A percentile compares a stretch with the other conserved stretches of the same genome.
Conservation (phyloP, 2,113 vertebrate genomes). For the Apaloderma vittatum region DNA sequence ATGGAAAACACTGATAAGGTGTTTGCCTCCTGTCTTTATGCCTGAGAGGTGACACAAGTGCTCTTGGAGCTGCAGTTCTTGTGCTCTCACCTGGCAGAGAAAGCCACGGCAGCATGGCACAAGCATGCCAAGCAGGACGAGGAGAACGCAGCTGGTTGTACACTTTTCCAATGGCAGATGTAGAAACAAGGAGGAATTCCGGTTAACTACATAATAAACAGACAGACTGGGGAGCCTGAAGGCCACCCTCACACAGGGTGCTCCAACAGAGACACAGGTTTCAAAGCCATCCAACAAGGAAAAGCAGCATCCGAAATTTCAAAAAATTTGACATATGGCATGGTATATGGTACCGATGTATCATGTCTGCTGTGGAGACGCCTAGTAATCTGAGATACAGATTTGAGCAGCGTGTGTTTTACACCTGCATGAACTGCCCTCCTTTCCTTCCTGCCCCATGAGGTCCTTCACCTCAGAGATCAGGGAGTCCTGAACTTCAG, state of each 20-base stretch:
- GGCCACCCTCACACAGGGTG: fast-evolving
- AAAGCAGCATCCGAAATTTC: neutral
- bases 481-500: neutral
- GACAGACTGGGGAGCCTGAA: neutral
- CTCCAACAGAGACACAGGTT: neutral
- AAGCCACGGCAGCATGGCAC: neutral
- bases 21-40: neutral
- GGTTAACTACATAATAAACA: neutral
- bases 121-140: neutral
- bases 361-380: neutral
- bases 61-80: neutral
- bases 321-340: neutral
- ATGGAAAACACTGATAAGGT: neutral
- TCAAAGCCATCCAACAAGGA: neutral
- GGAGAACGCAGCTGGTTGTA: neutral
- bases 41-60: neutral
- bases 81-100: fast-evolving
- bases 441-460: neutral
- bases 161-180: neutral
- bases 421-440: fast-evolving
- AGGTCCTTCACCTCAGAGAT: neutral
- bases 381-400: neutral
- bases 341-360: fast-evolving
- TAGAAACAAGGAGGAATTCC: neutral
- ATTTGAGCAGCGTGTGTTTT: neutral